Evolutionary conservation across 2,888 invertebrate species (phyloP), one percentile per base, ranked within the genome.

Genomic region (Dasypolia templi): DNA sequence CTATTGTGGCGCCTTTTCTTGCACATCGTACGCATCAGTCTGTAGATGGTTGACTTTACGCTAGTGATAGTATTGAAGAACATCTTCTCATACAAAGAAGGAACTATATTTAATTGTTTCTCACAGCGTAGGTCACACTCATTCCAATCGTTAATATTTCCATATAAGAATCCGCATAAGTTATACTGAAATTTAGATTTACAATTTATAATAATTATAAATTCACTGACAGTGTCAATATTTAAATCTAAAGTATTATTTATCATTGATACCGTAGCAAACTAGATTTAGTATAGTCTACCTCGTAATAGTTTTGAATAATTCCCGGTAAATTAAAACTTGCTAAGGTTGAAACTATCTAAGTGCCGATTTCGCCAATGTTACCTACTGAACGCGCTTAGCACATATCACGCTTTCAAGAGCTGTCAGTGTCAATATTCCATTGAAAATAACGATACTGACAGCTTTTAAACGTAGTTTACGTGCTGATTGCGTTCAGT

Each of bases 181-280:
- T n/a, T n/a, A n/a, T n/a, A n/a, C n/a, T n/a, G n/a, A n/a, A n/a
- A n/a, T n/a, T n/a, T n/a, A n/a, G n/a, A n/a, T n/a, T n/a, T n/a
- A n/a, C n/a, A n/a, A n/a, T n/a, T n/a, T n/a, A n/a, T n/a, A n/a
- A n/a, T n/a, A n/a, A n/a, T n/a, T n/a, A n/a, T n/a, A n/a, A n/a
- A n/a, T 26, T 42, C 17, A 7, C 17, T 17, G n/a, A 14, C 39
- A 39, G 9, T 17, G n/a, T n/a, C n/a, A n/a, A n/a, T n/a, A n/a
- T n/a, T n/a, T n/a, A n/a, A n/a, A n/a, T n/a, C n/a, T 58, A 72
- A 4, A 17, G n/a, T 59, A 22, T 14, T 19, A 42, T 69, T 49
- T 14, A 65, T 44, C 29, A 56, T 58, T 73, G 19, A 73, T 29
- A 9, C 29, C 6, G 1, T 6, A 29, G 46, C 6, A 32, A 51